Percentiles rank a stretch among this genome's conserved stretches.
Evolutionary conservation across 2,888 invertebrate genomes (phyloP).

Genomic region (Heliconius hortense): DNA sequence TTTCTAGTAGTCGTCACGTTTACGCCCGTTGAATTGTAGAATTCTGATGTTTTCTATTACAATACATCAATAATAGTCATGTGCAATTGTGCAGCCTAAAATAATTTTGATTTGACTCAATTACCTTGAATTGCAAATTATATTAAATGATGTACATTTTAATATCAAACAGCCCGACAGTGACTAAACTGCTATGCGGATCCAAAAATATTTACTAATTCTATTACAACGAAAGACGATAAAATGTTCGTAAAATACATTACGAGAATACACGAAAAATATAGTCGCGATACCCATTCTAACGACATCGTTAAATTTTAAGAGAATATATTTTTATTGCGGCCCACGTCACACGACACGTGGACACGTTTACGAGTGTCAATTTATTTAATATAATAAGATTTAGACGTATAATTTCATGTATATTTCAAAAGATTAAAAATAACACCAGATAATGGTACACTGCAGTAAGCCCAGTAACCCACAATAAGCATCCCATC

Average conservation of each 20-base stretch:
- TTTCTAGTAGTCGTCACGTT: background rate
- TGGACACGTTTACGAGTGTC: conserved; percentile 33
- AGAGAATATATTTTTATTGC: conserved; percentile 43
- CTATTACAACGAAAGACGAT: conserved; percentile 29
- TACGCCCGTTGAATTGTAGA: background rate
- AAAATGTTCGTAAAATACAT: conserved; percentile 36
- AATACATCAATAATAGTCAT: conserved; percentile 23
- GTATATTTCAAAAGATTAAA: conserved; percentile 7
- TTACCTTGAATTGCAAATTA: conserved; percentile 34
- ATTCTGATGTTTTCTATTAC: background rate
- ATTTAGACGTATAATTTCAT: background rate
- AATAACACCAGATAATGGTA: conserved; percentile 36
- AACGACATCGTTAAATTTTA: conserved; percentile 43
- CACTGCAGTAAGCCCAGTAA: conserved; percentile 69
- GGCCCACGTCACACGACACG: conserved; percentile 39
- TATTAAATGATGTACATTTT: conserved; percentile 28
- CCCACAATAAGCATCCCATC: conserved; percentile 79
- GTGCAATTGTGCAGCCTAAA: conserved; percentile 47
- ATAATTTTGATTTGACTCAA: conserved; percentile 44
- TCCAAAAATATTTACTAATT: conserved; percentile 34
- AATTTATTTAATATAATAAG: conserved; percentile 12
- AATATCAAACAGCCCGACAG: conserved; percentile 14
- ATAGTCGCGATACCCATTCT: conserved; percentile 37
- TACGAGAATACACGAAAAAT: conserved; percentile 36
- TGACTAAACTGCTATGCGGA: conserved; percentile 33